Percentiles rank a stretch among this genome's conserved stretches.
Conservation (phyloP, 2,797 vertebrate genomes). For the Eidolon dupreanum region DNA sequence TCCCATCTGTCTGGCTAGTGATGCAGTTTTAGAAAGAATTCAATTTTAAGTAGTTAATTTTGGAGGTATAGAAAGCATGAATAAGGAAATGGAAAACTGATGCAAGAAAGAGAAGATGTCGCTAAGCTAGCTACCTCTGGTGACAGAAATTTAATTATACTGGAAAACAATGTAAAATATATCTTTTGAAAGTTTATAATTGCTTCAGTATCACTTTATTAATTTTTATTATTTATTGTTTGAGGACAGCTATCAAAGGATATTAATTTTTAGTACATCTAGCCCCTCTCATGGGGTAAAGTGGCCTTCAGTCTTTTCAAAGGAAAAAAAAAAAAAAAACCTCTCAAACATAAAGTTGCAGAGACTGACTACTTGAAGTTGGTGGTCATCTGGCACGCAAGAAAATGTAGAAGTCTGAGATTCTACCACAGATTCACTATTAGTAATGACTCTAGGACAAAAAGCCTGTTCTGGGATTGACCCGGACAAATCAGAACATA, state of each 20-base stretch:
- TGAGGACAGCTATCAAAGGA: neutral
- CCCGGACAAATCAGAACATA: neutral
- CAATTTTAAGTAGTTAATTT: neutral
- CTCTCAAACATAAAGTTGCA: neutral
- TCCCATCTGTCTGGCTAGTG: neutral
- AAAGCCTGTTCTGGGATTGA: neutral
- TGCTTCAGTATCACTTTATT: neutral
- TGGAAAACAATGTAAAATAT: neutral
- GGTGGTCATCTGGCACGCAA: too few species aligned
- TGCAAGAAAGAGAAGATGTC: neutral
- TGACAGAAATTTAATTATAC: neutral
- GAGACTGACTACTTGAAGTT: neutral
- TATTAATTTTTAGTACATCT: neutral
- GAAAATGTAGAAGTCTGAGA: neutral
- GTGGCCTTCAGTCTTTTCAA: neutral
- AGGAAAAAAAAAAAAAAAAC: neutral
- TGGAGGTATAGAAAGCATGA: neutral
- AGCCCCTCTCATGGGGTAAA: neutral
- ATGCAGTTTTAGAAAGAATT: neutral
- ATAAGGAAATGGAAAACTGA: neutral
- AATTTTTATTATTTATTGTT: neutral
- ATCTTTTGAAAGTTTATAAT: neutral
- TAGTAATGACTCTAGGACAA: neutral
- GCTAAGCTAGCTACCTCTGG: neutral
- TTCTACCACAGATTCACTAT: neutral